Base-by-base conservation (phyloP, 2,888 invertebrate genomes). In the Lycophotia porphyrea region DNA sequence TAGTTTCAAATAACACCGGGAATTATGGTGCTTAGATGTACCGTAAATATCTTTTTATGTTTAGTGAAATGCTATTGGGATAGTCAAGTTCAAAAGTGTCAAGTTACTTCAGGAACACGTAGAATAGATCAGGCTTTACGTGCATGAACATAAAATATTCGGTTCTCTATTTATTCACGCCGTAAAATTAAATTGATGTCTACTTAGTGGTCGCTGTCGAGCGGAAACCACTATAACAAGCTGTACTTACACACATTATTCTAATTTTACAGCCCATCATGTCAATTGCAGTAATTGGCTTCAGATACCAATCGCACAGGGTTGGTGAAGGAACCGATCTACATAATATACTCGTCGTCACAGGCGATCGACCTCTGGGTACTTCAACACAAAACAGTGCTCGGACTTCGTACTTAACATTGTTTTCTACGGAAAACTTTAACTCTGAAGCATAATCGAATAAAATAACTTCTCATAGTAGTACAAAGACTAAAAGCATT, bases 141-240 rank as follows among this genome's bases (percentile, higher is more conserved):
- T 74, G 55, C 34, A 80, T 68, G 31, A 27, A 67, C 60, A 68
- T 78, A 65, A 67, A 79, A 52, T 44, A 58, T 68, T 65, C 80
- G 44, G 27, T 42, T 49, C 60, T 47, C 60, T 71, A 49, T 71
- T 71, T 74, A 80, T 61, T 49, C 67, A 44, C 52, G 47, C 47
- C 69, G 71, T 84, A 80, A 74, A 84, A 73, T 84, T 76, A 61
- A 76, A 73, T 66, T 64, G 84, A 76, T 76, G 81, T 58, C 75
- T 71, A 76, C 66, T 84, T 80, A 76, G 70, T 60, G 75, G 63
- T 44, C 27, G 44, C 47, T 63, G 60, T 55, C 9, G 52, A 65
- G 44, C 67, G 49, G 44, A 61, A 55, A 84, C 66, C 60, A 61
- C 42, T 70, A 42, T 73, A 76, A 76, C 75, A 65, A 61, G 49